Conservation (phyloP, 2,113 vertebrate genomes). For the Neomonachus schauinslandi region DNA sequence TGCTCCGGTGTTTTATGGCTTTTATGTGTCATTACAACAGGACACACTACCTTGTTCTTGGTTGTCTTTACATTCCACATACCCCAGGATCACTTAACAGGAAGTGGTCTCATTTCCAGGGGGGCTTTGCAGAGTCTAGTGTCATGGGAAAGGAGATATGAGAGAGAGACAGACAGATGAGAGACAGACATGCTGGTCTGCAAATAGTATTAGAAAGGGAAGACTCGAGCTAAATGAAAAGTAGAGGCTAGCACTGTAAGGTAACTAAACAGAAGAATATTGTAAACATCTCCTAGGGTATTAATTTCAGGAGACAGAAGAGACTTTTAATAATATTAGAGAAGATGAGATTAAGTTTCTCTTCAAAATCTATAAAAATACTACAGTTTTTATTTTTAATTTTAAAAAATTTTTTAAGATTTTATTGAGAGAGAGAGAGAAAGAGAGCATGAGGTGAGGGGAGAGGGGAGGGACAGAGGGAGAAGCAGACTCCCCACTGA, state of each 20-base stretch:
- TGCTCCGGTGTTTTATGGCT: slow-evolving; percentile 44
- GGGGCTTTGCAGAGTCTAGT: slow-evolving; percentile 28
- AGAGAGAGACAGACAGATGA: slow-evolving; percentile 48
- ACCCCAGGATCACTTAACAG: neutral
- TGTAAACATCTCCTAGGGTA: slow-evolving; percentile 18
- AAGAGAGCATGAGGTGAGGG: neutral
- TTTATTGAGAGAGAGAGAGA: neutral
- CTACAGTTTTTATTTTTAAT: neutral
- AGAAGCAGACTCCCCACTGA: neutral
- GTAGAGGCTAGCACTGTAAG: neutral
- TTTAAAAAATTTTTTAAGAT: neutral
- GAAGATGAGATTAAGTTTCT: slow-evolving; percentile 29
- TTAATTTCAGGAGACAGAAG: neutral
- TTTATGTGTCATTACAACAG: slow-evolving; percentile 15
- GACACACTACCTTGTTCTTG: slow-evolving; percentile 1
- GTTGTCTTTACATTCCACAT: neutral
- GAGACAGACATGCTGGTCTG: neutral
- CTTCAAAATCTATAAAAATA: slow-evolving; percentile 38
- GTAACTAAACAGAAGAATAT: neutral
- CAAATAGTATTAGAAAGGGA: slow-evolving; percentile 9
- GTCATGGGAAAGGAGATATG: slow-evolving; percentile 55
- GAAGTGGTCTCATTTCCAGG: slow-evolving; percentile 66
- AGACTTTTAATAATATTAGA: slow-evolving; percentile 30
- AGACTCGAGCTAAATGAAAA: slow-evolving; percentile 30
- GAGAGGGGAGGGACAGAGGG: neutral